Evolutionary conservation across 2,888 invertebrate species (phyloP).

Genomic region (Polia nebulosa): DNA sequence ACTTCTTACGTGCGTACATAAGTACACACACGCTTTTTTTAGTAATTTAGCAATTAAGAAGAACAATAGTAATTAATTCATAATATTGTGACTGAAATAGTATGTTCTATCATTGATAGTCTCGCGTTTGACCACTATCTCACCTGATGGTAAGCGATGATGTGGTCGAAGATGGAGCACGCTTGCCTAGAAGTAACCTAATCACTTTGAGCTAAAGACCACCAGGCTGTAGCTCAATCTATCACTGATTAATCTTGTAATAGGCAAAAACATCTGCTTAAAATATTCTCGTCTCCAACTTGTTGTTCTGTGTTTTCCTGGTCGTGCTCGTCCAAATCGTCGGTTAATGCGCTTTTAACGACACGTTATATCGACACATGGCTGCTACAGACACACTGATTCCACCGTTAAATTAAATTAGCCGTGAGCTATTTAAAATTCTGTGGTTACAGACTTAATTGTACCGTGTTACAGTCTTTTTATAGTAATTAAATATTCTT

Average conservation of each 20-base stretch:
- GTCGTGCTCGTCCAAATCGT: conserved; percentile 67
- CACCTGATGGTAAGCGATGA: too few relatives aligned
- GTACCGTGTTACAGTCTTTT: conserved; percentile 51
- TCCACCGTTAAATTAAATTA: conserved; percentile 70
- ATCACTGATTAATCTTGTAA: not conserved
- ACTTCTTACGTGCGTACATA: too few relatives aligned
- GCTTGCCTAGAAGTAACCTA: too few relatives aligned
- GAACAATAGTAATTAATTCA: too few relatives aligned
- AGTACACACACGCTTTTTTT: too few relatives aligned
- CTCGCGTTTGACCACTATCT: too few relatives aligned
- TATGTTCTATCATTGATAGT: too few relatives aligned
- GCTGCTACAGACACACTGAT: conserved; percentile 62
- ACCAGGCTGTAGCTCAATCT: too few relatives aligned
- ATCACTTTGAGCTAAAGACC: too few relatives aligned
- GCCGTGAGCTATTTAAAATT: conserved; percentile 64
- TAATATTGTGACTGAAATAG: too few relatives aligned
- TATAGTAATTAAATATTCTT: conserved; percentile 37
- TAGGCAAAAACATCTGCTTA: not conserved
- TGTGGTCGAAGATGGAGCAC: too few relatives aligned
- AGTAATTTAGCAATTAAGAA: too few relatives aligned
- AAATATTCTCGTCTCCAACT: conserved; percentile 5
- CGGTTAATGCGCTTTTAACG: conserved; percentile 84
- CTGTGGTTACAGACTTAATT: conserved; percentile 61
- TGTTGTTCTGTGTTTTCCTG: conserved; percentile 47
- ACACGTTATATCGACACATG: conserved; percentile 77